phyloP scores from a whole-genome alignment of 2,797 vertebrate species.

The Lutjanus argentimaculatus region DNA sequence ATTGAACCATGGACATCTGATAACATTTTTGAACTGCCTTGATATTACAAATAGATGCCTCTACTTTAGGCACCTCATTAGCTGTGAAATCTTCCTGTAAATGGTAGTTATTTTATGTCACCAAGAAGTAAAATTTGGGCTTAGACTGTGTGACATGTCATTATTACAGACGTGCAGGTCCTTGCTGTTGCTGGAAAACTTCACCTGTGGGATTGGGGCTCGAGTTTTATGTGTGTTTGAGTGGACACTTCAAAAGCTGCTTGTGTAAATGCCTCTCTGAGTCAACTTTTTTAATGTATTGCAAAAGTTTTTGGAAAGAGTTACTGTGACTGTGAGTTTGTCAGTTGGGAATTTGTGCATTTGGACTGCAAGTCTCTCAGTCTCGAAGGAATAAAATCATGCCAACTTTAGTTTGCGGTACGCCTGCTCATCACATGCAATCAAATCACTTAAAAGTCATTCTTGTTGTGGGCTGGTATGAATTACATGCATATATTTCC shows the following conservation, averaged over 20 bases:
- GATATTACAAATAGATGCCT: background rate
- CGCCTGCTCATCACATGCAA: background rate
- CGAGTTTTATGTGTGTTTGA: background rate
- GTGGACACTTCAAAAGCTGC: background rate
- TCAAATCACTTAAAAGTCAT: background rate
- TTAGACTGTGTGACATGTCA: background rate
- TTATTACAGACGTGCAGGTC: background rate
- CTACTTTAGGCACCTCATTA: background rate
- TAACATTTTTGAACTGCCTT: slow-evolving; percentile 6
- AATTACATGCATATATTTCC: background rate
- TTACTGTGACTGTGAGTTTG: background rate
- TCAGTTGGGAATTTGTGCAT: background rate
- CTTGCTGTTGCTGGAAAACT: background rate
- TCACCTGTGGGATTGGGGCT: background rate
- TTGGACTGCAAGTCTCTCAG: background rate
- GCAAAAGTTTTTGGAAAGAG: background rate
- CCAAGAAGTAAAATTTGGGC: background rate
- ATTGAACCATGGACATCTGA: slow-evolving; percentile 1
- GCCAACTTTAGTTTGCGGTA: background rate
- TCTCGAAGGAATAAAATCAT: background rate
- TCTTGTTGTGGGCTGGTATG: background rate
- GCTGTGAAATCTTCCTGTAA: background rate
- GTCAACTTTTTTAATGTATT: background rate
- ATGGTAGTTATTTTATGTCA: background rate
- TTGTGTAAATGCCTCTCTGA: background rate